Percentiles rank a stretch among this genome's conserved stretches.
phyloP scores from a whole-genome alignment of 2,888 invertebrate species.

The Lottia scabra region DNA sequence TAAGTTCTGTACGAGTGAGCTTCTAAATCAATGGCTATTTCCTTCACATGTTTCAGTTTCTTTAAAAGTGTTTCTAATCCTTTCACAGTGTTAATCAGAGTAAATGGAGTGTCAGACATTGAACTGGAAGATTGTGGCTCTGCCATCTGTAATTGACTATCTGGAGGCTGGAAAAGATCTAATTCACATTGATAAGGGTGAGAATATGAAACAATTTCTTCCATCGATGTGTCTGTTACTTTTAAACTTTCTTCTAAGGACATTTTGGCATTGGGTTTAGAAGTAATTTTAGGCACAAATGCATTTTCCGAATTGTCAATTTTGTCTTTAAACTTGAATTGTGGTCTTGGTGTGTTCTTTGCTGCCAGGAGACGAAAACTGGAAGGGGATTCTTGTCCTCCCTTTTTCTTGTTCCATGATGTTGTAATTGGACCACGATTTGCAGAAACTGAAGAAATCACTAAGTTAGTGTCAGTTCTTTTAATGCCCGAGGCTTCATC shows the following conservation, averaged over 20 bases:
- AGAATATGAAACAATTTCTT: constrained; percentile 72
- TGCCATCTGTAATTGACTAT: constrained; percentile 71
- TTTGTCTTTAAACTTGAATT: constrained; percentile 84
- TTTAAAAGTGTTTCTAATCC: constrained; percentile 77
- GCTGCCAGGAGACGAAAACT: constrained; percentile 69
- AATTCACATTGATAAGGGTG: constrained; percentile 93
- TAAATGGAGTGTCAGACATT: constrained; percentile 77
- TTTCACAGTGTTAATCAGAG: constrained; percentile 77
- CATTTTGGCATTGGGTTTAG: constrained; percentile 89
- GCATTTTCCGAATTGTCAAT: constrained; percentile 84
- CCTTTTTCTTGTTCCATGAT: constrained; percentile 68
- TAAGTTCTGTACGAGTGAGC: constrained; percentile 93
- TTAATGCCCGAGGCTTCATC: constrained; percentile 69
- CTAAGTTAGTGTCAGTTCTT: constrained; percentile 63
- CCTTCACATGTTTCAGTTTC: constrained; percentile 77
- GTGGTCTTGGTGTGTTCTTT: constrained; percentile 76
- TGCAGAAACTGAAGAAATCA: constrained; percentile 52
- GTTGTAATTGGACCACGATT: constrained; percentile 37
- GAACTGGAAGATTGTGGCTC: constrained; percentile 69
- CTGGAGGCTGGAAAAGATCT: constrained; percentile 77
- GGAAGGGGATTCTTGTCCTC: constrained; percentile 21
- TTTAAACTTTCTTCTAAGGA: constrained; percentile 71
- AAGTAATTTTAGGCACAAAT: constrained; percentile 85
- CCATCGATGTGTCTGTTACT: constrained; percentile 45
- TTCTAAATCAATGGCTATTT: constrained; percentile 88